Evolutionary conservation across 2,888 invertebrate genomes (phyloP), one percentile per base, ranked within the genome.

Genomic region (Diloba caeruleocephala): DNA sequence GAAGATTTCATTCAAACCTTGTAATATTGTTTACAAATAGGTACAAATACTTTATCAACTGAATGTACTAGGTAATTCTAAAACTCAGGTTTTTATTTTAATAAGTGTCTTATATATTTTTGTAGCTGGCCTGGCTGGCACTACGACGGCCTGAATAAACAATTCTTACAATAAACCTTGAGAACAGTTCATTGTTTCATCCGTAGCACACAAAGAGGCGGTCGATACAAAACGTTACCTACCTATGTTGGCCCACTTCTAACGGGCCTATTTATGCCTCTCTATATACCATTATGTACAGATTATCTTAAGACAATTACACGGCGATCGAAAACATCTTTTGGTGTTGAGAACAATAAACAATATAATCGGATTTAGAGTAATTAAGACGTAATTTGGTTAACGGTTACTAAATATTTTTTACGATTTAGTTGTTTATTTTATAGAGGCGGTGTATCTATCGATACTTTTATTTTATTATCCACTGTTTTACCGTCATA

Each of bases 121-220:
- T n/a, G n/a, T n/a, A n/a, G n/a, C n/a, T n/a, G n/a, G n/a, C n/a
- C n/a, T n/a, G n/a, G n/a, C n/a, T n/a, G n/a, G n/a, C n/a, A n/a
- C n/a, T n/a, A n/a, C n/a, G n/a, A n/a, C n/a, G n/a, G n/a, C n/a
- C n/a, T n/a, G n/a, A 17, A 37, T 14, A 39, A 17, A 17, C 32
- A 38, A 13, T 19, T 19, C 0, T 12, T 13, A 28, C 32, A 45
- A 62, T 31, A 51, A 41, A 25, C 34, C 5, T 5, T 9, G 12
- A 39, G 45, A 50, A 32, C 45, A 26, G 26, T 14, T 34, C 13
- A 73, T 82, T 78, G 78, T 78, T 78, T 82, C 68, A 76, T 65
- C 62, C 62, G 32, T 34, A 42, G 38, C 50, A 33, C 50, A 33
- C 73, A 75, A 78, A 74, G 74, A 71, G 41, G 57, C 68, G 71